phyloP scores from a whole-genome alignment of 1,140 invertebrate species.

The Lucilia cuprina region DNA sequence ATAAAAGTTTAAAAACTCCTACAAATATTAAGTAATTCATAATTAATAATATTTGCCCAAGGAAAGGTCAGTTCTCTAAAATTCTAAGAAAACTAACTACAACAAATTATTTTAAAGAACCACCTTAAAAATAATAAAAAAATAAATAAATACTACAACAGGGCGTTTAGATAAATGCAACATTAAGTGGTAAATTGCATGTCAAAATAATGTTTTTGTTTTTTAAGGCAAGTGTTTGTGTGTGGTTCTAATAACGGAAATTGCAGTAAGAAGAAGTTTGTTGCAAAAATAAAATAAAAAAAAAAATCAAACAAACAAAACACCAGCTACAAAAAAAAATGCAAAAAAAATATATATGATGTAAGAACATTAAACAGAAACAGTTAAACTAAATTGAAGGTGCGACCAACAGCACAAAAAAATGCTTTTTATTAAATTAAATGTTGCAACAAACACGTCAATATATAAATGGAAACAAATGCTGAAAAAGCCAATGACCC shows the following conservation, averaged over 20 bases:
- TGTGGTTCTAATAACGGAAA: neutral
- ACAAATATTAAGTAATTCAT: neutral
- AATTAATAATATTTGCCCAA: neutral
- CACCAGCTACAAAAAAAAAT: neutral
- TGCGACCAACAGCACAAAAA: neutral
- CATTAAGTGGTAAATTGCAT: slow-evolving; percentile 11
- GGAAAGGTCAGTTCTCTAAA: neutral
- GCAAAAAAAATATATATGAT: neutral
- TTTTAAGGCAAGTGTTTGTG: neutral
- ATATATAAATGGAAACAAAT: neutral
- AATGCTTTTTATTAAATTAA: slow-evolving; percentile 16
- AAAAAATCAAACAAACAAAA: neutral
- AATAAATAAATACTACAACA: neutral
- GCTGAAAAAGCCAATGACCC: neutral
- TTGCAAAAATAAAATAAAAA: too few relatives aligned
- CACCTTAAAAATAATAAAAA: neutral
- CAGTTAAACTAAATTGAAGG: neutral
- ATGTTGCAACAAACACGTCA: slow-evolving; percentile 10
- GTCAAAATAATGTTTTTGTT: neutral
- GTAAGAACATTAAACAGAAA: neutral
- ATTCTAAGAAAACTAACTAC: neutral
- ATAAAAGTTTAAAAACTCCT: too few relatives aligned
- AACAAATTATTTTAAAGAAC: neutral
- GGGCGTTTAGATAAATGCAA: neutral
- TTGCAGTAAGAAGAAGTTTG: neutral